Base-by-base conservation (phyloP, 2,888 invertebrate genomes). In the Pachycephus smyrnensis region DNA sequence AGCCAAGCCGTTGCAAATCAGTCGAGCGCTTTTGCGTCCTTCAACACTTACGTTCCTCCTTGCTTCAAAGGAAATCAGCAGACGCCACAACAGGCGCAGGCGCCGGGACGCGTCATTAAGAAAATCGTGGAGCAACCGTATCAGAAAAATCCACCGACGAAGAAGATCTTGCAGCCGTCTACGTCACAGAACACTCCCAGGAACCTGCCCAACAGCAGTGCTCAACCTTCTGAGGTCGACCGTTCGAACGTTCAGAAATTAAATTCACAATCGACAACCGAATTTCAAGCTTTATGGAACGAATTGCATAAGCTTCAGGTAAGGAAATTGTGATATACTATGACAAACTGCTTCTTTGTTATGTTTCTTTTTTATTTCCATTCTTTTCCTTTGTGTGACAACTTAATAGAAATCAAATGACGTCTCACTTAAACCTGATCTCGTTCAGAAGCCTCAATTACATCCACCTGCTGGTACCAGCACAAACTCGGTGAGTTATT, bases 271-370 rank as follows among this genome's bases (percentile, higher is more conserved):
- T 85, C 89, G 0, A 6, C 40, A 55, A 55, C 40, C 6, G 92
- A 92, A 75, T 92, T 90, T 75, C 91, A 92, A 79, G 88, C 89
- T 9, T 78, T 92, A 55, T 92, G 92, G 92, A 90, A 90, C 73
- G 91, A 91, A 75, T 81, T 91, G 37, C 88, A 91, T 68, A 87
- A 88, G 75, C 82, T 87, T 23, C 85, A 90, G 85, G 88, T 83
- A 55, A 77, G 79, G 68, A 4, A 71, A 15, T 71, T 15, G 31
- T 9, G 32, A 30, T 30, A 71, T 4, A 31, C 12, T 30, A 15
- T 69, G 23, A 40, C 40, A 23, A 23, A 23, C 23, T 37, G 73
- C n/a, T 32, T 11, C 23, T 33, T 12, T 31, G 23, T 68, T 75
- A 33, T 68, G 23, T 9, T 74, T 9, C 40, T 40, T 30, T 35